Evolutionary conservation across 2,113 vertebrate genomes (phyloP).

Genomic region (Erinaceus europaeus): DNA sequence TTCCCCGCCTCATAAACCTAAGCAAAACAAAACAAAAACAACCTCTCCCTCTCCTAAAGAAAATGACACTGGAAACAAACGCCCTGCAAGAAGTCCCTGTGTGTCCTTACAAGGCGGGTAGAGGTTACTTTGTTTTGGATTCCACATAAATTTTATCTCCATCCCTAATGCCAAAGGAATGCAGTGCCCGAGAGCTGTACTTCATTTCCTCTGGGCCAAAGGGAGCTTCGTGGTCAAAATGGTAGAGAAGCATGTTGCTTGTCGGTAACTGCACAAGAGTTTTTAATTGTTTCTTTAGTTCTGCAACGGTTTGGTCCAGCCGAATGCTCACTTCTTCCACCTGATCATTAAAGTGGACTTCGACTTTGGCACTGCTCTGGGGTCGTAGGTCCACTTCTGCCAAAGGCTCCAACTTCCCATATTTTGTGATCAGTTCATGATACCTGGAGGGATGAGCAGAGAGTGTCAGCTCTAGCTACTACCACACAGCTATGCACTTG

Average conservation of each 20-base stretch:
- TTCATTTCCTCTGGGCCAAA: constrained; percentile 94
- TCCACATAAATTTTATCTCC: constrained; percentile 96
- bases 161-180: constrained; percentile 94
- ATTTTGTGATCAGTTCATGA: constrained; percentile 91
- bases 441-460: constrained; percentile 84
- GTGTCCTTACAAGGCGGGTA: constrained; percentile 60
- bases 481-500: neutral
- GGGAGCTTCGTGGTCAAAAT: constrained; percentile 90
- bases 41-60: constrained; percentile 69
- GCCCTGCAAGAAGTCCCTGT: constrained; percentile 74
- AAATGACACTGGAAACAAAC: constrained; percentile 71
- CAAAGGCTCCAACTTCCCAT: constrained; percentile 93
- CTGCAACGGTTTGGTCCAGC: constrained; percentile 94
- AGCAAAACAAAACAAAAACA: constrained; percentile 71
- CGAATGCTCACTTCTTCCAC: constrained; percentile 90
- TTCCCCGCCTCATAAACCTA: constrained; percentile 52
- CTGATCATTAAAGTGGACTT: constrained; percentile 92
- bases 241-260: constrained; percentile 92
- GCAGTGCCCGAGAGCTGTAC: constrained; percentile 89
- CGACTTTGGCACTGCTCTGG: constrained; percentile 88
- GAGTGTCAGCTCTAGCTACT: neutral
- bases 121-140: constrained; percentile 87
- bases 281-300: constrained; percentile 93
- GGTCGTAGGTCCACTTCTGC: constrained; percentile 95
- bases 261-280: constrained; percentile 89